These are phyloP conservation scores for Calliopsis andreniformis DNA, from an alignment of 1,140 invertebrate genomes.

Conservation along the genomic window DNA sequence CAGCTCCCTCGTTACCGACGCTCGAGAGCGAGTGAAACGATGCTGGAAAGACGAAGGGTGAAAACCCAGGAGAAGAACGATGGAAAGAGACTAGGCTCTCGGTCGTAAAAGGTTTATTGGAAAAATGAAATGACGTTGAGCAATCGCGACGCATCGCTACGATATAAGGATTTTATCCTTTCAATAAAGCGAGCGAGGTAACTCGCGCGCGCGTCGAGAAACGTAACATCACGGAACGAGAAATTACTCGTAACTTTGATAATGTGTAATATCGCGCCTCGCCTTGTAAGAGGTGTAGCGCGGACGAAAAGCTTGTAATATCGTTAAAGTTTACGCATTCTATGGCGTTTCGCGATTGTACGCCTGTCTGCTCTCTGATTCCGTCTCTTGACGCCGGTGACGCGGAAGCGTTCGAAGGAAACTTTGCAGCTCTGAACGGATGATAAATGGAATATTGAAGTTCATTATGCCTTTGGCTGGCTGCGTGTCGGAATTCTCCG, in stretches of 20 bases:
- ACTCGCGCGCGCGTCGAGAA: background rate
- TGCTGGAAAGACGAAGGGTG: background rate
- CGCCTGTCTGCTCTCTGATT: background rate
- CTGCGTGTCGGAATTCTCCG: background rate
- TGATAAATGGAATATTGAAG: conserved; percentile 18
- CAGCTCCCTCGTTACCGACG: conserved; percentile 40
- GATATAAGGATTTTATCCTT: conserved; percentile 65
- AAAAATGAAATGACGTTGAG: conserved; percentile 62
- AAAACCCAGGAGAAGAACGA: background rate
- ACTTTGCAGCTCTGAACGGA: background rate
- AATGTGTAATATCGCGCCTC: conserved; percentile 37
- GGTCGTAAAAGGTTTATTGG: conserved; percentile 56
- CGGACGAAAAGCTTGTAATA: conserved; percentile 48
- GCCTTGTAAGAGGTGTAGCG: conserved; percentile 18
- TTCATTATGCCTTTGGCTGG: background rate
- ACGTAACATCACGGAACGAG: background rate
- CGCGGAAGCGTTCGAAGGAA: background rate
- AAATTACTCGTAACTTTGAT: conserved; percentile 59
- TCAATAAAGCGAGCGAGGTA: conserved; percentile 51
- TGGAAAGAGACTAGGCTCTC: conserved; percentile 15
- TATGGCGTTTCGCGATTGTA: background rate
- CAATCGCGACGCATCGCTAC: conserved; percentile 64
- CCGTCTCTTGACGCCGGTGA: background rate
- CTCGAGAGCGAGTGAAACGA: conserved; percentile 2
- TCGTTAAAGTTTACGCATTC: conserved; percentile 28